Conservation (phyloP, 30 jellyfish, hydroid and myxozoan species). For the Turritopsis dohrnii region DNA sequence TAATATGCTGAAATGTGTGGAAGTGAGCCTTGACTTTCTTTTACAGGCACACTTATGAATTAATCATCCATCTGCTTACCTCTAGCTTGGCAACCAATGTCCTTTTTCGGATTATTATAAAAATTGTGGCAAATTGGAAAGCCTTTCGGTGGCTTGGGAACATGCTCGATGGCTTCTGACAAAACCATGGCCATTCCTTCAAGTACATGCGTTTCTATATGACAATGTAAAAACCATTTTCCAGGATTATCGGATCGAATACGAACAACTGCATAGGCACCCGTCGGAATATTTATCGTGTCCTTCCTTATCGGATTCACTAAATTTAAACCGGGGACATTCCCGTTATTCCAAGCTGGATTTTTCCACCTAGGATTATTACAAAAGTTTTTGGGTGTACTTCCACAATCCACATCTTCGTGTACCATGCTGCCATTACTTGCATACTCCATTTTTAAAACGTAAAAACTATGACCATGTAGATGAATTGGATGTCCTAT, state of each 20-base stretch:
- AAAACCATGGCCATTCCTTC: conserved; percentile 97
- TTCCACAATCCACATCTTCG: conserved; percentile 72
- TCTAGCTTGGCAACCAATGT: conserved; percentile 1
- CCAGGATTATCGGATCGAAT: conserved; percentile 96
- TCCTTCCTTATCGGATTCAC: conserved; percentile 76
- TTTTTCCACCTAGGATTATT: conserved; percentile 69
- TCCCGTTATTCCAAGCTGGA: conserved; percentile 50
- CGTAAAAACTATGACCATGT: conserved; percentile 85
- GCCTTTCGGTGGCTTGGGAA: conserved; percentile 87
- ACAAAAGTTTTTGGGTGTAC: conserved; percentile 60
- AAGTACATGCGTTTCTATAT: conserved; percentile 72
- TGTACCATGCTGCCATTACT: conserved; percentile 60
- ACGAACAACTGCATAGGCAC: conserved; percentile 83
- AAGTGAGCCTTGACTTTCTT: too few relatives aligned
- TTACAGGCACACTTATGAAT: too few relatives aligned
- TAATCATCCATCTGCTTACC: conserved; percentile 33
- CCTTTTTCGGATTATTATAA: conserved; percentile 71
- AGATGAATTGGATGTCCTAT: conserved; percentile 83
- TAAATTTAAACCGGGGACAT: conserved; percentile 71
- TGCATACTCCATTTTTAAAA: conserved; percentile 64
- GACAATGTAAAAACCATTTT: conserved; percentile 94
- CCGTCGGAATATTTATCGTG: conserved; percentile 75
- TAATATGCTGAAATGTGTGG: too few relatives aligned
- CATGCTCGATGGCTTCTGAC: conserved; percentile 68
- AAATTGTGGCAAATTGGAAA: conserved; percentile 77